Base-by-base conservation (phyloP, 2,113 vertebrate genomes). In the Promerops cafer region DNA sequence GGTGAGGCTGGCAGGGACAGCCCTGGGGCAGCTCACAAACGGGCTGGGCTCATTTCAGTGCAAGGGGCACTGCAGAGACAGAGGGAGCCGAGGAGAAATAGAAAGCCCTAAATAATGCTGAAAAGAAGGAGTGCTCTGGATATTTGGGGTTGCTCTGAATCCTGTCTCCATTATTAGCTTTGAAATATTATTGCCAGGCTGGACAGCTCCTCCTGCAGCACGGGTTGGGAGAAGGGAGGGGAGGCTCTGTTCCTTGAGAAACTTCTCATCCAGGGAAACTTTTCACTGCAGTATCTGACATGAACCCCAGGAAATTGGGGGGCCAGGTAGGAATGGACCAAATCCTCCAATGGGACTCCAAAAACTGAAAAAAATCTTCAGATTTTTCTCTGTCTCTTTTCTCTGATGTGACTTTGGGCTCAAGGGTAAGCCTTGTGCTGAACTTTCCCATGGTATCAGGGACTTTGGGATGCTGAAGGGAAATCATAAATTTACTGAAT, bases 61-160 rank as follows among this genome's bases (percentile, higher is more conserved):
- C 39, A 6, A 22, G 54, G 14, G 37, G 33, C 54, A 3, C 40
- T 5, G 30, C 28, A 3, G 37, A 3, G 64, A 18, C 45, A 22
- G 47, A 17, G 37, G 45, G 27, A 47, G 9, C 31, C 40, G 3
- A 4, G 7, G 3, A 35, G 52, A 39, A n/a, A 26, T 1, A 24
- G 2, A 50, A 30, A 39, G 0, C 16, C 0, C 1, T 23, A 5
- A 70, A 19, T 12, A 21, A 7, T 3, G 33, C 33, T 44, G 44
- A 2, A 23, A 40, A 87, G 56, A 75, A 19, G 18, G 16, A 5
- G 18, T 31, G 44, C 39, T 64, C 47, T 24, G 50, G 74, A 9
- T 6, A 6, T 63, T 26, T 50, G 40, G 80, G 70, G 7, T 57
- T 45, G n/a, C 30, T 96, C 71, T 20, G 63, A 7, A 31, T 31